Evolutionary conservation across 1,140 invertebrate species (phyloP).

Genomic region (Brachionus koreanus): DNA sequence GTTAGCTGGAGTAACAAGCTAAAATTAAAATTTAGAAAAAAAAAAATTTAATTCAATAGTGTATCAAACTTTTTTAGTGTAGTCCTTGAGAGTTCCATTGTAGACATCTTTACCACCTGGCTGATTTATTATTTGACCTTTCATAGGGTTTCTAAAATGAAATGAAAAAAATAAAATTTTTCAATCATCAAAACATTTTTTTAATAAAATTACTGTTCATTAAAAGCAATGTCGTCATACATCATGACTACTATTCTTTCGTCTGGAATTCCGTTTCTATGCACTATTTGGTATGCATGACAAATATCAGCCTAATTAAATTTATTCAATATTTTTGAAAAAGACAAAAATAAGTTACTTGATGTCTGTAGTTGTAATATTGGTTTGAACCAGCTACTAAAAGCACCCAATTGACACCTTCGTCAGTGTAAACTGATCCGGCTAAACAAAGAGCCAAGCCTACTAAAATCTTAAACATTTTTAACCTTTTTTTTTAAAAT

Average conservation of each 20-base stretch:
- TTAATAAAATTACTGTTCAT: constrained; percentile 58
- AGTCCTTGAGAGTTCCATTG: constrained; percentile 63
- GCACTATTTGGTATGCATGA: constrained; percentile 66
- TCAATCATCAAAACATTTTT: constrained; percentile 1
- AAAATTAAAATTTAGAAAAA: constrained; percentile 39
- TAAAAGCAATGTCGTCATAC: constrained; percentile 66
- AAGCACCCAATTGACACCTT: constrained; percentile 62
- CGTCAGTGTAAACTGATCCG: constrained; percentile 23
- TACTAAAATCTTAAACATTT: neutral
- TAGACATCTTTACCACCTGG: constrained; percentile 65
- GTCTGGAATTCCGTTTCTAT: constrained; percentile 62
- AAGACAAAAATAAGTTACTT: constrained; percentile 54
- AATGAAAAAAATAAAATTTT: constrained; percentile 47
- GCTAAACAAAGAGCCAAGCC: neutral
- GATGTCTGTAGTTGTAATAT: constrained; percentile 65
- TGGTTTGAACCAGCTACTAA: constrained; percentile 64
- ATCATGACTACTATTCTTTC: constrained; percentile 66
- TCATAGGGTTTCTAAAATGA: constrained; percentile 63
- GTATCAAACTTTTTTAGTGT: constrained; percentile 58
- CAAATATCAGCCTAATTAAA: constrained; percentile 63
- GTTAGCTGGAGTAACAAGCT: constrained; percentile 62
- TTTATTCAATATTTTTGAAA: neutral
- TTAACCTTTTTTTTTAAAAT: neutral
- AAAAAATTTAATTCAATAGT: neutral
- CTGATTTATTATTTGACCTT: constrained; percentile 64